These are phyloP conservation scores for Luehdorfia chinensis DNA, from an alignment of 1,140 invertebrate species.

Conservation along the genomic window DNA sequence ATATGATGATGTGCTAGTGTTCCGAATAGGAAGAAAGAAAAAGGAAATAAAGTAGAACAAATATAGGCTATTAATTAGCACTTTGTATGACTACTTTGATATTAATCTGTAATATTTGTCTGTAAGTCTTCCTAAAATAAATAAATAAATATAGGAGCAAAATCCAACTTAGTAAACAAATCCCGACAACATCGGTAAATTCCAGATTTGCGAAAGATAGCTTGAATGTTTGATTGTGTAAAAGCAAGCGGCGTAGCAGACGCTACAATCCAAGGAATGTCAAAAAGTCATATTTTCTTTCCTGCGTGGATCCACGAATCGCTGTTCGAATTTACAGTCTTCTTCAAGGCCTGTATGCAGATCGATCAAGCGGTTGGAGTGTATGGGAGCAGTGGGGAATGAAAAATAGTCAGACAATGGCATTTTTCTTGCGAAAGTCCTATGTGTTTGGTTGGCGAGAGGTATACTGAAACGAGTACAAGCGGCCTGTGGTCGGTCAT, in stretches of 20 bases:
- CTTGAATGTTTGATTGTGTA: constrained; percentile 62
- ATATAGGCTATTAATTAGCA: no score
- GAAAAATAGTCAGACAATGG: constrained; percentile 47
- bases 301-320: constrained; percentile 65
- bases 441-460: no score
- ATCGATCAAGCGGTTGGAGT: constrained; percentile 61
- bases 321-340: constrained; percentile 42
- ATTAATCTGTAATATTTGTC: no score
- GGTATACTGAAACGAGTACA: no score
- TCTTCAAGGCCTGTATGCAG: constrained; percentile 54
- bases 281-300: constrained; percentile 73
- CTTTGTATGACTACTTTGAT: no score
- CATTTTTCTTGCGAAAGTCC: constrained; percentile 47
- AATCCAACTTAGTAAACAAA: constrained; percentile 54
- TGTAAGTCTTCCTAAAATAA: no score
- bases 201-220: constrained; percentile 60
- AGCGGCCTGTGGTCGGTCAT: no score
- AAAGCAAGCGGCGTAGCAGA: constrained; percentile 52
- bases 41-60: no score
- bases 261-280: constrained; percentile 59
- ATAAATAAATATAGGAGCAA: constrained; percentile 39
- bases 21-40: no score
- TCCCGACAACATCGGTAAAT: constrained; percentile 52
- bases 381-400: constrained; percentile 43
- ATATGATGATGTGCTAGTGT: no score